Conservation (phyloP, 2,797 vertebrate species). For the Ispidina lecontei region DNA sequence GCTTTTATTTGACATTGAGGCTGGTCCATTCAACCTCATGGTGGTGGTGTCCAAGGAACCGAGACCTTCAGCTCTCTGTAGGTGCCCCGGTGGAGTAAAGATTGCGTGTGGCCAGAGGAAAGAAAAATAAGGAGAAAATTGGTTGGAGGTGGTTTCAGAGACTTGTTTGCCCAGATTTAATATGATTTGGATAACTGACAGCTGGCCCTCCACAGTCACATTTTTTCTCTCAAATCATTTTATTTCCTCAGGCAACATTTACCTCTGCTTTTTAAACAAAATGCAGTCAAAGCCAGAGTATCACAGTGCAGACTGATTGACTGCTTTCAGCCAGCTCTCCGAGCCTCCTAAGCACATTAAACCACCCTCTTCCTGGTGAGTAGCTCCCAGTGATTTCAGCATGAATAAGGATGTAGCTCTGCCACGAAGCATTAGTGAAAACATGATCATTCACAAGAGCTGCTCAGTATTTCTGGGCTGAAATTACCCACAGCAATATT, state of each 20-base stretch:
- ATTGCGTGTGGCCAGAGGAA: background rate
- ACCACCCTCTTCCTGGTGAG: background rate
- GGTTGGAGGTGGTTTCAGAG: background rate
- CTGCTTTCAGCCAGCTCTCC: slow-evolving; percentile 43
- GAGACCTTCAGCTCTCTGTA: background rate
- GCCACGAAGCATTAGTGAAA: slow-evolving; percentile 39
- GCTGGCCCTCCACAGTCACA: background rate
- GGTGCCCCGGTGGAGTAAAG: background rate
- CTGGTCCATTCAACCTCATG: background rate
- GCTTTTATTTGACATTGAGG: background rate
- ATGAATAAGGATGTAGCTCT: slow-evolving; percentile 2
- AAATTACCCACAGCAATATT: slow-evolving; percentile 23
- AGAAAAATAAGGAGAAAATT: background rate
- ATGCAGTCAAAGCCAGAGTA: slow-evolving; percentile 3
- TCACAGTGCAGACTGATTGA: slow-evolving; percentile 28
- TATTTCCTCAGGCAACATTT: slow-evolving; percentile 42
- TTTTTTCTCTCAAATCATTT: slow-evolving; percentile 36
- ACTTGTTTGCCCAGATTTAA: slow-evolving; percentile 1
- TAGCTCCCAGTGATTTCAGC: slow-evolving; percentile 7
- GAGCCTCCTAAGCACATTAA: background rate
- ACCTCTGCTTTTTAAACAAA: slow-evolving; percentile 44
- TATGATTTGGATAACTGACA: slow-evolving; percentile 1
- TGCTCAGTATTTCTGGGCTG: background rate
- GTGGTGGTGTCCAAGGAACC: background rate
- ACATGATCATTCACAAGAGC: slow-evolving; percentile 11